Evolutionary conservation across 2,888 invertebrate genomes (phyloP).

Genomic region (Diarsia mendica): DNA sequence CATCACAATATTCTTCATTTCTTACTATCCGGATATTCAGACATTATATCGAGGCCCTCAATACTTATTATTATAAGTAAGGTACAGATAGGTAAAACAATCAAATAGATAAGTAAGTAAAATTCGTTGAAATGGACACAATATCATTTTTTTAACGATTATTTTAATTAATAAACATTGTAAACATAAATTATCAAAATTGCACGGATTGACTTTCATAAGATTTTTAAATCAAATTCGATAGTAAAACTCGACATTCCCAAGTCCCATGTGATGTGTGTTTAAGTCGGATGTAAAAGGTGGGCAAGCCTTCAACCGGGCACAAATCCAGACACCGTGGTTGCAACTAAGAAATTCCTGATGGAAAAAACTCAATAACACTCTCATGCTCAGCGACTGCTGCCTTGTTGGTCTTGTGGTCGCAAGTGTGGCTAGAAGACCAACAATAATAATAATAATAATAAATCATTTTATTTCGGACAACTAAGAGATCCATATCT

Average conservation of each 20-base stretch:
- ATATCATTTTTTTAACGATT: background rate
- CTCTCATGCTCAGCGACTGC: too few species aligned
- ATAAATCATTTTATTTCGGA: too few species aligned
- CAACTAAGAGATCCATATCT: too few species aligned
- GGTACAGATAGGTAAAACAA: background rate
- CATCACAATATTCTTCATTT: background rate
- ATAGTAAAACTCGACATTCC: background rate
- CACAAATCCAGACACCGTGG: too few species aligned
- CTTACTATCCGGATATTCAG: background rate
- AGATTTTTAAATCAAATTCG: conserved; percentile 4
- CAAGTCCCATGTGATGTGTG: too few species aligned
- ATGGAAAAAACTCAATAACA: too few species aligned
- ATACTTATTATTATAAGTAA: background rate
- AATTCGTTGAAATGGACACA: conserved; percentile 32
- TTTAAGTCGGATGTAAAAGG: too few species aligned
- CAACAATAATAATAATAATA: too few species aligned
- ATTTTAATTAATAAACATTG: conserved; percentile 15
- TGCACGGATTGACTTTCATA: conserved; percentile 45
- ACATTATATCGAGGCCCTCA: background rate
- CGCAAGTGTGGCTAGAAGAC: too few species aligned
- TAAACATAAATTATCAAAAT: conserved; percentile 17
- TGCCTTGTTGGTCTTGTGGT: too few species aligned
- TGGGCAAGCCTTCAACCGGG: too few species aligned
- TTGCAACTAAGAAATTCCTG: too few species aligned
- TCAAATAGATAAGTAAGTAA: background rate